These are phyloP conservation scores for Psittacula echo DNA, from an alignment of 2,797 vertebrate genomes.

Conservation along the genomic window DNA sequence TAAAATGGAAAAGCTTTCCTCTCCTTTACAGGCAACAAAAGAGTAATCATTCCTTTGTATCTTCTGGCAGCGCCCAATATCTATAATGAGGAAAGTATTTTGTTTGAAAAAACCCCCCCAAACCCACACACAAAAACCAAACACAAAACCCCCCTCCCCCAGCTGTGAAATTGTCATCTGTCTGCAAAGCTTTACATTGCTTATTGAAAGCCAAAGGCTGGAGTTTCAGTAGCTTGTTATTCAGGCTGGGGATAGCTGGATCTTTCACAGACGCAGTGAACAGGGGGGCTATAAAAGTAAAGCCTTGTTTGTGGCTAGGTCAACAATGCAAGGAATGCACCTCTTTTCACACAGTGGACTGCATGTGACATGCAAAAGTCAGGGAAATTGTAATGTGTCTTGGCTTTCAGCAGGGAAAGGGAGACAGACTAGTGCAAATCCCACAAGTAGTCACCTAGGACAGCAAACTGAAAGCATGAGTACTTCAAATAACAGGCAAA, in stretches of 20 bases:
- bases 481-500: background rate
- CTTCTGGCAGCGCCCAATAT: background rate
- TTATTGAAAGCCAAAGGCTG: background rate
- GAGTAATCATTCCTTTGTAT: background rate
- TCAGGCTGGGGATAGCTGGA: background rate
- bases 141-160: rapidly evolving
- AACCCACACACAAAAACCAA: too few species aligned
- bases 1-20: background rate
- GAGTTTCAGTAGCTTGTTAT: background rate
- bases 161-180: background rate
- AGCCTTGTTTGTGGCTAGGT: background rate
- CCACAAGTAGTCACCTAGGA: background rate
- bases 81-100: background rate
- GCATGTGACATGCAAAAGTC: background rate
- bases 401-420: background rate
- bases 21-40: background rate
- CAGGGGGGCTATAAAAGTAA: background rate
- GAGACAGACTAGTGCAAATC: background rate
- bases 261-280: background rate
- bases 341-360: background rate
- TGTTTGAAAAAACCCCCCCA: background rate
- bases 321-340: background rate
- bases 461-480: background rate
- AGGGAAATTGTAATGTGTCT: background rate
- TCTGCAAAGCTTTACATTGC: background rate